These are phyloP conservation scores for Lates calcarifer DNA, from an alignment of 2,113 vertebrate species.

Conservation along the genomic window DNA sequence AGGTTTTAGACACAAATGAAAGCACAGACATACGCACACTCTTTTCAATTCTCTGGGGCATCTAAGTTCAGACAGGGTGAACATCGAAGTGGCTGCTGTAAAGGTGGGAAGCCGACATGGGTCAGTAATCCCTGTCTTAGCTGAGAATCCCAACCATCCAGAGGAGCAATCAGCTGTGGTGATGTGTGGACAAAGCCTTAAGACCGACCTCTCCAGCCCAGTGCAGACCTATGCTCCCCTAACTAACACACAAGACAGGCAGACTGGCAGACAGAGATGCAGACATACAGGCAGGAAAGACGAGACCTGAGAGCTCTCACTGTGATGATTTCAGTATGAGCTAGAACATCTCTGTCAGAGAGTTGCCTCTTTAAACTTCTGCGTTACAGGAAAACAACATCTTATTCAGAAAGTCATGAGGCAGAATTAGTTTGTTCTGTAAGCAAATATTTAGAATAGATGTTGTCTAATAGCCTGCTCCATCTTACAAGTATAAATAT, in stretches of 20 bases:
- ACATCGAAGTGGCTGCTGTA: conserved; percentile 47
- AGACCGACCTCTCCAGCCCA: conserved; percentile 48
- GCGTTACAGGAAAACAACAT: background rate
- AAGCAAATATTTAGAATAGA: conserved; percentile 43
- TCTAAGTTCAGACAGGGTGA: conserved; percentile 40
- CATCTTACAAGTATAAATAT: background rate
- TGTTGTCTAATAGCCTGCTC: conserved; percentile 11
- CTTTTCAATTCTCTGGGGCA: conserved; percentile 32
- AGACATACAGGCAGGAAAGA: conserved; percentile 15
- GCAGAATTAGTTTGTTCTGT: background rate
- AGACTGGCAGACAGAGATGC: conserved; percentile 9
- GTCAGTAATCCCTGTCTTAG: conserved; percentile 78
- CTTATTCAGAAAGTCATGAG: background rate
- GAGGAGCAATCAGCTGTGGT: conserved; percentile 77
- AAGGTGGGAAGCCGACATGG: conserved; percentile 72
- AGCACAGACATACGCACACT: background rate
- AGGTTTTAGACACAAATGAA: conserved; percentile 11
- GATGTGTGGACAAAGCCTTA: conserved; percentile 77
- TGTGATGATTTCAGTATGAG: conserved; percentile 54
- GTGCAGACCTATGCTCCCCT: conserved; percentile 2
- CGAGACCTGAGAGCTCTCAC: conserved; percentile 24
- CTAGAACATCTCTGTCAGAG: conserved; percentile 45
- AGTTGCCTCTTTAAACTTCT: conserved; percentile 2
- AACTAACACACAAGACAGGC: conserved; percentile 38
- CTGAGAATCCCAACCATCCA: conserved; percentile 80